These are phyloP conservation scores for Neoascia interrupta DNA, from an alignment of 2,888 invertebrate species.

Conservation along the genomic window DNA sequence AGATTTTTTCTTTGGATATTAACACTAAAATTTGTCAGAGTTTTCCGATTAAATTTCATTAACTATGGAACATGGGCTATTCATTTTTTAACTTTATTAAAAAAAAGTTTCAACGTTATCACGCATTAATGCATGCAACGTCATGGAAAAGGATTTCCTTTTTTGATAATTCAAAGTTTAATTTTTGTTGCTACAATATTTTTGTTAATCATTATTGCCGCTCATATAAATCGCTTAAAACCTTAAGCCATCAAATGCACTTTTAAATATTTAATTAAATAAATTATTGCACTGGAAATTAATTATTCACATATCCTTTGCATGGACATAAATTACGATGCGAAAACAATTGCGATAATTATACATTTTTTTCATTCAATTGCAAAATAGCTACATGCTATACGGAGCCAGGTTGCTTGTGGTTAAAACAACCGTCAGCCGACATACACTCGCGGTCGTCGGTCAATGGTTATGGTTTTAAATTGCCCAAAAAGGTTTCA, in stretches of 20 bases:
- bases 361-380: constrained; percentile 48
- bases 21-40: no score
- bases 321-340: constrained; percentile 38
- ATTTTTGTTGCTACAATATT: not conserved
- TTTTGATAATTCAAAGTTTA: constrained; percentile 18
- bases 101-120: no score
- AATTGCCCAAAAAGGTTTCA: constrained; percentile 7
- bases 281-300: constrained; percentile 65
- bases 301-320: constrained; percentile 60
- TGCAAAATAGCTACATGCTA: constrained; percentile 25
- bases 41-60: no score
- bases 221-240: constrained; percentile 29
- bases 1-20: no score
- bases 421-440: constrained; percentile 18
- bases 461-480: not conserved
- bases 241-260: constrained; percentile 53
- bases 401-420: constrained; percentile 23
- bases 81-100: no score
- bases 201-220: constrained; percentile 6
- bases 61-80: no score
- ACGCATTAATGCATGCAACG: constrained; percentile 29
- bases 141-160: constrained; percentile 31
- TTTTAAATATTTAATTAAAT: constrained; percentile 66
- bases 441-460: not conserved
- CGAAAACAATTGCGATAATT: constrained; percentile 55